Evolutionary conservation across 2,797 vertebrate species (phyloP).

Genomic region (Chromis chromis): DNA sequence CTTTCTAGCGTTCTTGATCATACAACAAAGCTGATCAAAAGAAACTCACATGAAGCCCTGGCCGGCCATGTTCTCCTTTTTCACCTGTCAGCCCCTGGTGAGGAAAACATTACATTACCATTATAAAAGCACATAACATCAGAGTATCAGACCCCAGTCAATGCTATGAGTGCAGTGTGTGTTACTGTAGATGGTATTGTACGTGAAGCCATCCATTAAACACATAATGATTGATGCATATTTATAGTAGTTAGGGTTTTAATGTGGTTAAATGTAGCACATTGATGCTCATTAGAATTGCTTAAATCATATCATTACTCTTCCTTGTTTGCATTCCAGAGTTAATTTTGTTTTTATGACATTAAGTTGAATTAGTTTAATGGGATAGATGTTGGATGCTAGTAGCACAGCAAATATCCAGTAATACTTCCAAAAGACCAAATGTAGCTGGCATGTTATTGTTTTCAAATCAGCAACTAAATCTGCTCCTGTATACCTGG

Average conservation of each 20-base stretch:
- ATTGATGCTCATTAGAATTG: neutral
- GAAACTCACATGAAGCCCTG: conserved; percentile 87
- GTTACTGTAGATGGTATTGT: neutral
- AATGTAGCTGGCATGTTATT: too few species aligned
- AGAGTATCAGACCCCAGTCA: neutral
- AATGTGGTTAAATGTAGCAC: conserved; percentile 13
- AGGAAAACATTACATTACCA: conserved; percentile 39
- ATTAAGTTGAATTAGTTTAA: neutral
- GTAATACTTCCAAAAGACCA: too few species aligned
- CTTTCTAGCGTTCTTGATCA: neutral
- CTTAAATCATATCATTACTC: too few species aligned
- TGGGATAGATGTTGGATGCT: neutral
- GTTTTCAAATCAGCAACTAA: too few species aligned
- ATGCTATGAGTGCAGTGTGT: neutral
- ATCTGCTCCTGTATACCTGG: too few species aligned
- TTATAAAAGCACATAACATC: conserved; percentile 10
- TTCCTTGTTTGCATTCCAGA: neutral
- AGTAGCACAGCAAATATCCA: neutral
- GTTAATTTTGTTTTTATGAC: neutral
- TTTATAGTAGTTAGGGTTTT: neutral
- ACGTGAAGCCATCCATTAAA: conserved; percentile 9
- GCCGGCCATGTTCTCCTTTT: conserved; percentile 87
- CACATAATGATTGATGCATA: conserved; percentile 8
- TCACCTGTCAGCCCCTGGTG: conserved; percentile 91
- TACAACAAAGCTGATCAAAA: conserved; percentile 20